Percentiles rank a stretch among this genome's conserved stretches.
These are phyloP conservation scores for Phorcus lineatus DNA, from an alignment of 2,888 invertebrate species.

Conservation along the genomic window DNA sequence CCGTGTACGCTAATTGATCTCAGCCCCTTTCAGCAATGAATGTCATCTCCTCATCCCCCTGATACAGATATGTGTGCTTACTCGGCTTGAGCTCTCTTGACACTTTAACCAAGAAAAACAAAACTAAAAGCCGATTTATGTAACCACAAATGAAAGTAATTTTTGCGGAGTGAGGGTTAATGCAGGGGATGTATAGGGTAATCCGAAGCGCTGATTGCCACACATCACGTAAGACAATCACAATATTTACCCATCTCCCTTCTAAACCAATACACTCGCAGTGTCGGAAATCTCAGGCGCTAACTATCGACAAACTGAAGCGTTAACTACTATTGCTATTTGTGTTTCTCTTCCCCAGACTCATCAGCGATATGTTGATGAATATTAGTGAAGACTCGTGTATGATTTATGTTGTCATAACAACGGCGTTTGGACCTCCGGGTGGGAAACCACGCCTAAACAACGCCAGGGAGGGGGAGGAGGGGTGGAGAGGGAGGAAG, in stretches of 20 bases:
- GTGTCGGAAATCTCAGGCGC: neutral
- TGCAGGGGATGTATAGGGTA: neutral
- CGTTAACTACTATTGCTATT: neutral
- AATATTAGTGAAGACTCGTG: neutral
- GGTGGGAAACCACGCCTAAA: neutral
- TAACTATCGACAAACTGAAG: neutral
- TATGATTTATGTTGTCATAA: neutral
- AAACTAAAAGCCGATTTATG: neutral
- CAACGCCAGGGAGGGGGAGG: neutral
- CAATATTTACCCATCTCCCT: neutral
- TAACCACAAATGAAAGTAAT: neutral
- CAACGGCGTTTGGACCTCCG: neutral
- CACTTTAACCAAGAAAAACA: too few species aligned
- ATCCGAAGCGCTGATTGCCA: neutral
- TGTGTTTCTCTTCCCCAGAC: neutral
- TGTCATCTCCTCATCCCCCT: too few species aligned
- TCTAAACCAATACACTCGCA: neutral
- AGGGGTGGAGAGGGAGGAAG: neutral
- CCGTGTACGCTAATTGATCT: too few species aligned
- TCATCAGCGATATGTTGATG: neutral
- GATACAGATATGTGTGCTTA: too few species aligned
- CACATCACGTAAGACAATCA: neutral
- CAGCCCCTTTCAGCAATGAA: too few species aligned
- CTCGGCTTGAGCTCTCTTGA: too few species aligned
- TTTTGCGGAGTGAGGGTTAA: neutral